phyloP scores from a whole-genome alignment of 1,140 invertebrate species.

The Calliphora vicina region DNA sequence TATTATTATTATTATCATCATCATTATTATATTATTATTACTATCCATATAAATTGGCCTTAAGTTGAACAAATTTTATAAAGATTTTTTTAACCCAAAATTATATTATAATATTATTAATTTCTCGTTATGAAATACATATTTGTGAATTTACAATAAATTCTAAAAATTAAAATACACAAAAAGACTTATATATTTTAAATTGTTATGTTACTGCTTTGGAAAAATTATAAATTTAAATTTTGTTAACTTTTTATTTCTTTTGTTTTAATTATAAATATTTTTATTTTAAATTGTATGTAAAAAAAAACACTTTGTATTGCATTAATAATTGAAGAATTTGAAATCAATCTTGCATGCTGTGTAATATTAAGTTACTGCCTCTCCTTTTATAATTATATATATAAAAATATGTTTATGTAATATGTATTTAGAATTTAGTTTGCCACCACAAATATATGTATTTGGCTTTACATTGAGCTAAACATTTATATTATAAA shows the following conservation, averaged over 20 bases:
- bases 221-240: not conserved
- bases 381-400: no score
- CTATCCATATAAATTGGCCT: not conserved
- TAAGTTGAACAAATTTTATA: not conserved
- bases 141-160: not conserved
- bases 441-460: not conserved
- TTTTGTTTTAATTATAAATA: not conserved
- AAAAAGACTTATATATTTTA: not conserved
- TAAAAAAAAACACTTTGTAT: not conserved
- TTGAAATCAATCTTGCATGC: not conserved
- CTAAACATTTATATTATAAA: no score
- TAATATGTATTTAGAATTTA: not conserved
- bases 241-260: not conserved
- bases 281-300: no score
- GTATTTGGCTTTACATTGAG: no score
- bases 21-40: not conserved
- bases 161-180: not conserved
- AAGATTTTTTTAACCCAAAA: not conserved
- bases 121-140: not conserved
- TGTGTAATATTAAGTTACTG: no score
- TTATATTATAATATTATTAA: no score
- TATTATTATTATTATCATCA: not conserved
- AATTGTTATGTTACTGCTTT: not conserved
- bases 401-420: no score
- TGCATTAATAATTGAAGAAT: not conserved